Percentiles rank a stretch among this genome's conserved stretches.
Evolutionary conservation across 2,888 invertebrate species (phyloP).

Genomic region (Oligia strigilis): DNA sequence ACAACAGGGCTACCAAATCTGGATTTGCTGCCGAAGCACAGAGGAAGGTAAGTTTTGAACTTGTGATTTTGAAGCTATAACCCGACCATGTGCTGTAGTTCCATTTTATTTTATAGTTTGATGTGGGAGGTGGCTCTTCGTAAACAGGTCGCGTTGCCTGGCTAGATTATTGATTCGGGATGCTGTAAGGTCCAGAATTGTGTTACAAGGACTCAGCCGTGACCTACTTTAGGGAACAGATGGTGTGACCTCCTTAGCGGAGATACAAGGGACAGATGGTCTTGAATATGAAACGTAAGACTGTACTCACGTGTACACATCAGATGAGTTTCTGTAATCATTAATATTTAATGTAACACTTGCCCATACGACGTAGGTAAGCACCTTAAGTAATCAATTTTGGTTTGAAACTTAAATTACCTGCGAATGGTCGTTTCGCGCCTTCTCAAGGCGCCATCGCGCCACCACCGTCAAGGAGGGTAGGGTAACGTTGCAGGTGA

Average conservation of each 20-base stretch:
- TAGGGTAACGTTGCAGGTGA: constrained; percentile 16
- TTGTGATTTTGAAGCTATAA: constrained; percentile 67
- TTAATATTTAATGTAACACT: background rate
- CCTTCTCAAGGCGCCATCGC: constrained; percentile 9
- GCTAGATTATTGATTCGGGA: constrained; percentile 84
- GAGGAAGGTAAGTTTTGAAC: constrained; percentile 94
- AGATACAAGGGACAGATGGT: constrained; percentile 55
- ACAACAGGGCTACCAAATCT: constrained; percentile 96
- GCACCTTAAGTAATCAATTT: constrained; percentile 13
- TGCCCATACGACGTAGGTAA: background rate
- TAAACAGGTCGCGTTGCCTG: constrained; percentile 71
- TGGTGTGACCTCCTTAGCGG: constrained; percentile 56
- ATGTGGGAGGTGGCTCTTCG: constrained; percentile 65
- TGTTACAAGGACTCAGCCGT: constrained; percentile 85
- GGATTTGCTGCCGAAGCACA: constrained; percentile 99
- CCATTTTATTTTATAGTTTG: constrained; percentile 50
- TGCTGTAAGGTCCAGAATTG: constrained; percentile 85
- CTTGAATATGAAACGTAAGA: constrained; percentile 25
- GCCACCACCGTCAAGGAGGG: background rate
- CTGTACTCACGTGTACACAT: background rate
- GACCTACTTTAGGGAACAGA: constrained; percentile 81
- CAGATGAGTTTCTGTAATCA: constrained; percentile 19
- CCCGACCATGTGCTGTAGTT: constrained; percentile 68
- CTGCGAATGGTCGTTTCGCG: background rate
- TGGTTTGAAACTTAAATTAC: constrained; percentile 3